Evolutionary conservation across 2,113 vertebrate genomes (phyloP).

Genomic region (Zingel zingel): DNA sequence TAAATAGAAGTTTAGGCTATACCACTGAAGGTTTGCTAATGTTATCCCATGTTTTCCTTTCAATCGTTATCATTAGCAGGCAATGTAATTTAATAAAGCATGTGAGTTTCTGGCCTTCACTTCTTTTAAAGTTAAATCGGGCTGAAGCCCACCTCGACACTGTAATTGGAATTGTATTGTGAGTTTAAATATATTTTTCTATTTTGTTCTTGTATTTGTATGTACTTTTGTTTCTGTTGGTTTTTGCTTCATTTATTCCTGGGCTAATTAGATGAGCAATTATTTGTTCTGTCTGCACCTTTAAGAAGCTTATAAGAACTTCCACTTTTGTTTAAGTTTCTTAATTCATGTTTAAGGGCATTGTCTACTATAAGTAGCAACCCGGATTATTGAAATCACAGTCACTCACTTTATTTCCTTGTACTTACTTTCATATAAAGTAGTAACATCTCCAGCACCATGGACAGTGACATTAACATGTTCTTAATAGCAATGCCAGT

Average conservation of each 20-base stretch:
- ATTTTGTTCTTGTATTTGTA: neutral
- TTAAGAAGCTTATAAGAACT: neutral
- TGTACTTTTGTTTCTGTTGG: neutral
- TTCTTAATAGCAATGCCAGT: neutral
- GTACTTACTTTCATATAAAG: neutral
- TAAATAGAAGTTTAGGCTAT: neutral
- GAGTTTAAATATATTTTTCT: neutral
- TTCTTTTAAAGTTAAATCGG: neutral
- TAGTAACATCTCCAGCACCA: constrained; percentile 36
- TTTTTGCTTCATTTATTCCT: neutral
- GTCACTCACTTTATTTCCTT: neutral
- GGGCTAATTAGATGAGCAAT: too few species aligned
- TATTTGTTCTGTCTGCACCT: neutral
- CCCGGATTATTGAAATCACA: neutral
- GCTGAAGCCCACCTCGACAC: neutral
- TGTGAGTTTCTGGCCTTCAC: too few species aligned
- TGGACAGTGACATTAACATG: constrained; percentile 33
- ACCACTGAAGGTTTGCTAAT: neutral
- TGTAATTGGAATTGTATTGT: neutral
- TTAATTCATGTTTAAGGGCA: neutral
- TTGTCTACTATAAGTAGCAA: neutral
- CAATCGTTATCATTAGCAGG: neutral
- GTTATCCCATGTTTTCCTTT: neutral
- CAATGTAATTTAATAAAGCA: neutral
- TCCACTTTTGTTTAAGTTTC: neutral